Evolutionary conservation across 2,797 vertebrate genomes (phyloP).

Genomic region (Acanthis flammea): DNA sequence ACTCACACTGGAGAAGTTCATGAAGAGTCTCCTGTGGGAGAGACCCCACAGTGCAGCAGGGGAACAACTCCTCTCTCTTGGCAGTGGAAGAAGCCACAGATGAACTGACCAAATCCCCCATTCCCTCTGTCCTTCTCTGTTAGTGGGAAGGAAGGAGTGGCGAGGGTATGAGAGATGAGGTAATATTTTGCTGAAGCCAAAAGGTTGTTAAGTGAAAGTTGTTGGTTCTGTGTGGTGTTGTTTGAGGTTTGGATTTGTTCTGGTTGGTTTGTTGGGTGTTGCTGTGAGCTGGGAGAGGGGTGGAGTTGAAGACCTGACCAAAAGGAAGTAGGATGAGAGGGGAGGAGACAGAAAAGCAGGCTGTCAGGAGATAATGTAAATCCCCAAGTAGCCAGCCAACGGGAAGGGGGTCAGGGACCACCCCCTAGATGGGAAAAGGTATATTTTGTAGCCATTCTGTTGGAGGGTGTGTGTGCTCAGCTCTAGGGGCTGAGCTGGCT

Average conservation of each 20-base stretch:
- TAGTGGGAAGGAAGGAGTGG: not conserved
- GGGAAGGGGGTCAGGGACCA: not conserved
- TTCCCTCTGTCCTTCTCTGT: not conserved
- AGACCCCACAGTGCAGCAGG: not conserved
- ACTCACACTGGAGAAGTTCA: accelerated
- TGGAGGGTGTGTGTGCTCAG: too few relatives aligned
- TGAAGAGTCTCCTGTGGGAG: not conserved
- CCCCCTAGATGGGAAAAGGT: not conserved
- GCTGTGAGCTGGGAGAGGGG: not conserved
- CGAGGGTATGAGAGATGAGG: not conserved
- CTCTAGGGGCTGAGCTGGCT: accelerated
- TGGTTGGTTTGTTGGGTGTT: not conserved
- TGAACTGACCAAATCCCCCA: not conserved
- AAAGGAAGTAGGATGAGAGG: not conserved
- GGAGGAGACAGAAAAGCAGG: not conserved
- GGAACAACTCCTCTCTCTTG: not conserved
- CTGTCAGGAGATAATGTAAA: accelerated
- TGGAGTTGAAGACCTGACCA: not conserved
- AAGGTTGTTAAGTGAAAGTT: not conserved
- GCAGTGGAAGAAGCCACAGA: not conserved
- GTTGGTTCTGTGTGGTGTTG: not conserved
- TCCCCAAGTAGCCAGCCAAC: accelerated
- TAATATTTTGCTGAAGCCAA: not conserved
- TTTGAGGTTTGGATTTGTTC: not conserved
- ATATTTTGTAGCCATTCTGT: not conserved